Conservation (phyloP, 23 tunicate species). For the Halocynthia aurantium region DNA sequence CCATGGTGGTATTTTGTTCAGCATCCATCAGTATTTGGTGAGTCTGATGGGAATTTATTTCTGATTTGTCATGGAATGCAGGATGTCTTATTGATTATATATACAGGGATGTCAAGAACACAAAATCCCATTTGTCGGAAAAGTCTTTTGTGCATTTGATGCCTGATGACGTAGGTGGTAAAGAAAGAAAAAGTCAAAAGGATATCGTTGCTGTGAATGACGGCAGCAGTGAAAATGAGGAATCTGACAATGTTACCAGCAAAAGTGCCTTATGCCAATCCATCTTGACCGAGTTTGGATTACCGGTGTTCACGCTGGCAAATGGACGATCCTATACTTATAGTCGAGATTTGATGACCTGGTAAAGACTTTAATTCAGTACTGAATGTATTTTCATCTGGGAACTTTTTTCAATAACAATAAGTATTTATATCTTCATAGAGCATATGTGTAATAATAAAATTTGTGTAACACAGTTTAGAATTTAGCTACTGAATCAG, state of each 20-base stretch:
- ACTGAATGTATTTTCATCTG: too few species aligned
- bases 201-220: neutral
- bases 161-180: neutral
- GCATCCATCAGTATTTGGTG: constrained; percentile 27
- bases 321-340: constrained; percentile 46
- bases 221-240: neutral
- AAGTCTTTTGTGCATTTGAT: constrained; percentile 44
- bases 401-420: too few species aligned
- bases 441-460: too few species aligned
- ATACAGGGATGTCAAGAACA: constrained; percentile 54
- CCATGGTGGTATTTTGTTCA: constrained; percentile 3
- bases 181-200: neutral
- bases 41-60: neutral
- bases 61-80: neutral
- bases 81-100: neutral
- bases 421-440: too few species aligned
- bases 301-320: constrained; percentile 47
- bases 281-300: constrained; percentile 42
- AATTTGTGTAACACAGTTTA: too few species aligned
- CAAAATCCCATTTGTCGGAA: constrained; percentile 17
- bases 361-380: constrained; percentile 17
- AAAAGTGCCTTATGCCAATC: constrained; percentile 14
- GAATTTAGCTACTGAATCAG: too few species aligned
- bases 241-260: neutral
- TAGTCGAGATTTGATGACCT: constrained; percentile 23